These are phyloP conservation scores for Mongoloraphidia duomilia DNA, from an alignment of 2,888 invertebrate genomes.

Conservation along the genomic window DNA sequence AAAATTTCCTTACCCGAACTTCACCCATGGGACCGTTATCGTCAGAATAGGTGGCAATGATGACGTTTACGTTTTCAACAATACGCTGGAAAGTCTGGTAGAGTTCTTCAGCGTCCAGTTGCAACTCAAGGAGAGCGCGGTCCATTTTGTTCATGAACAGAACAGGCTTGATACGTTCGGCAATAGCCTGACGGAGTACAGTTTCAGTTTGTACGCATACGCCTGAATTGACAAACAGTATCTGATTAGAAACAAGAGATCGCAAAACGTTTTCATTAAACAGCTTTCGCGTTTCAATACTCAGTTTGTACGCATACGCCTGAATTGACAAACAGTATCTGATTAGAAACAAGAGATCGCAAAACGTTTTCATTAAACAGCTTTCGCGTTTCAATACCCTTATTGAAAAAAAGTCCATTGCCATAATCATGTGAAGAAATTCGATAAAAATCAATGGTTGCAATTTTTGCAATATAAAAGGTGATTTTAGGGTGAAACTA, in stretches of 20 bases:
- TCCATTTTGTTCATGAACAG: constrained; percentile 99
- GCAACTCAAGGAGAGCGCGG: constrained; percentile 92
- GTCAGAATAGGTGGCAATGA: constrained; percentile 97
- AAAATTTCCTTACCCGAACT: constrained; percentile 59
- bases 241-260: neutral
- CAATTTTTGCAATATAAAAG: no score
- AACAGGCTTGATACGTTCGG: constrained; percentile 98
- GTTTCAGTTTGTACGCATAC: constrained; percentile 99
- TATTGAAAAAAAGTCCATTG: no score
- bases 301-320: constrained; percentile 67
- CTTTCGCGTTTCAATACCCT: no score
- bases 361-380: neutral
- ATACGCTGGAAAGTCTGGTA: constrained; percentile 99
- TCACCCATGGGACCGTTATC: constrained; percentile 98
- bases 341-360: no score
- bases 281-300: no score
- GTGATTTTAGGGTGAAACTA: no score
- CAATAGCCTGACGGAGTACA: constrained; percentile 98
- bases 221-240: constrained; percentile 41
- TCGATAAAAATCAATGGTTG: no score
- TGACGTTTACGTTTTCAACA: constrained; percentile 99
- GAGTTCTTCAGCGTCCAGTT: constrained; percentile 89
- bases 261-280: neutral
- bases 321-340: constrained; percentile 24
- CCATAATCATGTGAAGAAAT: neutral